Percentiles rank a stretch among this genome's conserved stretches.
phyloP scores from a whole-genome alignment of 2,113 vertebrate genomes.

The Dermatemys mawii region DNA sequence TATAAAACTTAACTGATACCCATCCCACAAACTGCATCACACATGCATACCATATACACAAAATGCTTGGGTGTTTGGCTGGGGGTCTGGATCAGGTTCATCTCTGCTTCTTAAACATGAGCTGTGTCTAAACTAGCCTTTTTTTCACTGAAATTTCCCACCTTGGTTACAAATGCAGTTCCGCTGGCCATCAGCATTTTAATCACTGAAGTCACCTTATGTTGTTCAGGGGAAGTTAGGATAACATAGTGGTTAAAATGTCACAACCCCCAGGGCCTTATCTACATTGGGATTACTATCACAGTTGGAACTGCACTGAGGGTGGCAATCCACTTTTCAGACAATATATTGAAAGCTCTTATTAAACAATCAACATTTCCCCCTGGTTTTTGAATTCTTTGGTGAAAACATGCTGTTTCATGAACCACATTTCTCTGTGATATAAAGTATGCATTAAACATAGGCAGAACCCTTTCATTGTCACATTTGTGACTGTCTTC shows the following conservation, averaged over 20 bases:
- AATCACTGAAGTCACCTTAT: neutral
- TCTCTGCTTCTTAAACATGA: neutral
- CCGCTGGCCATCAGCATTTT: neutral
- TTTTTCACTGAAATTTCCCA: neutral
- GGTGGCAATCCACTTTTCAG: neutral
- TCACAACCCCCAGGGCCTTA: neutral
- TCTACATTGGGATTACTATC: neutral
- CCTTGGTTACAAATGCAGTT: neutral
- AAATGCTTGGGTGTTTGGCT: neutral
- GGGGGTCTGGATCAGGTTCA: neutral
- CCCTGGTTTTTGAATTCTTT: too few species aligned
- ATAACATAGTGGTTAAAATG: neutral
- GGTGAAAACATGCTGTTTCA: too few species aligned
- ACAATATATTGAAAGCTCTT: too few species aligned
- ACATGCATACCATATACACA: neutral
- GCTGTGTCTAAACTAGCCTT: neutral
- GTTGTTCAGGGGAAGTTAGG: neutral
- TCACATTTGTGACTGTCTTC: neutral
- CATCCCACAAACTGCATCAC: neutral
- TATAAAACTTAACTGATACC: neutral
- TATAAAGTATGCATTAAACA: neutral
- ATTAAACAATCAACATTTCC: too few species aligned
- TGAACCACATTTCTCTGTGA: too few species aligned
- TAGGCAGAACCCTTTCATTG: neutral
- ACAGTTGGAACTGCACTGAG: neutral